Percentiles rank a stretch among this genome's conserved stretches.
phyloP scores from a whole-genome alignment of 2,888 invertebrate species.

The Nudaria mundana region DNA sequence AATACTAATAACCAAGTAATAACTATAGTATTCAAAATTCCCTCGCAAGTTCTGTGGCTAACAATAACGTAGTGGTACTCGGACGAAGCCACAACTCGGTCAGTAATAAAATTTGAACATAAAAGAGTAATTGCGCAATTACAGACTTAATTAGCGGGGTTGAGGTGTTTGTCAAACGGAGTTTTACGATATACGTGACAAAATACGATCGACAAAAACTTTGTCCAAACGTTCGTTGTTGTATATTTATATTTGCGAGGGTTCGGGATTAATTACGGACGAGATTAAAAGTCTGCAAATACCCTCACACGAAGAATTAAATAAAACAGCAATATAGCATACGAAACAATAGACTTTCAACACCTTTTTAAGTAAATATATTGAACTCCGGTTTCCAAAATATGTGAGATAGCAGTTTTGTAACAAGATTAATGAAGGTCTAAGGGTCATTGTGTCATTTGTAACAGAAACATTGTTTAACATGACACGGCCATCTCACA shows the following conservation, averaged over 20 bases:
- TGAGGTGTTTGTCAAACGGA: slow-evolving; percentile 60
- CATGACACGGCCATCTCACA: neutral
- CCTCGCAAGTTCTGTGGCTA: slow-evolving; percentile 17
- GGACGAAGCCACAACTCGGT: slow-evolving; percentile 37
- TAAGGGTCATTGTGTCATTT: slow-evolving; percentile 1
- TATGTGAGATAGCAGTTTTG: slow-evolving; percentile 1
- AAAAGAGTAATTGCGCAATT: slow-evolving; percentile 66
- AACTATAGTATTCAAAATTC: slow-evolving; percentile 22
- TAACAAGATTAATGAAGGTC: neutral
- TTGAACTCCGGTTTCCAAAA: slow-evolving; percentile 3
- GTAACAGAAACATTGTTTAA: neutral
- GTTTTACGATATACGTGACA: slow-evolving; percentile 61
- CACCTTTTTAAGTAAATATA: slow-evolving; percentile 2
- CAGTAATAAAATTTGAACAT: slow-evolving; percentile 64
- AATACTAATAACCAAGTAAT: slow-evolving; percentile 4
- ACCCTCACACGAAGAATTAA: slow-evolving; percentile 1
- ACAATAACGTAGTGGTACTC: slow-evolving; percentile 26
- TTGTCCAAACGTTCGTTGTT: slow-evolving; percentile 25
- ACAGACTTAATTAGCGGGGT: slow-evolving; percentile 67
- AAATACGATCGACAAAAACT: slow-evolving; percentile 38
- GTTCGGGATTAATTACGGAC: slow-evolving; percentile 34
- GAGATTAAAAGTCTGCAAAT: slow-evolving; percentile 22
- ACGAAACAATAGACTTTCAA: slow-evolving; percentile 1
- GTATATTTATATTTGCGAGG: slow-evolving; percentile 37
- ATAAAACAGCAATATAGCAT: slow-evolving; percentile 3